Evolutionary conservation across 2,113 vertebrate genomes (phyloP).

Genomic region (Epinephelus fuscoguttatus): DNA sequence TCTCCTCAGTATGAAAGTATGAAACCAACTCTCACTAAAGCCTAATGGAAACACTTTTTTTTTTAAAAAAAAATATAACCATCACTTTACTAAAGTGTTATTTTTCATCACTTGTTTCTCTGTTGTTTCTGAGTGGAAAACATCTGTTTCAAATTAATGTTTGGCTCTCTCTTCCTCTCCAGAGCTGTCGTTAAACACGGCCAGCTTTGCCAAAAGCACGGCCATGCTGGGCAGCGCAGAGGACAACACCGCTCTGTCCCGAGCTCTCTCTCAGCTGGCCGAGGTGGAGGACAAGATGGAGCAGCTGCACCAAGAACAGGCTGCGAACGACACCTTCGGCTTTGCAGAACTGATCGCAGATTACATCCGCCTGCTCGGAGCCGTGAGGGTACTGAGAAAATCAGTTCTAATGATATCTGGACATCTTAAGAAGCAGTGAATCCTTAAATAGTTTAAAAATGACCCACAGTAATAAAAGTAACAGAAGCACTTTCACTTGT

Average conservation of each 20-base stretch:
- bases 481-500: too few species aligned
- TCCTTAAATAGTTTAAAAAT: too few species aligned
- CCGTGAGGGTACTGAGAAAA: conserved; percentile 87
- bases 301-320: conserved; percentile 96
- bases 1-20: background rate
- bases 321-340: conserved; percentile 92
- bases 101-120: background rate
- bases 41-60: background rate
- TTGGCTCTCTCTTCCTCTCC: background rate
- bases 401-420: too few species aligned
- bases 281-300: conserved; percentile 98
- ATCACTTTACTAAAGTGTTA: background rate
- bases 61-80: background rate
- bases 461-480: too few species aligned
- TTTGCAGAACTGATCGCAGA: conserved; percentile 95
- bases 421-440: too few species aligned
- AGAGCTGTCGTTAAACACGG: conserved; percentile 92
- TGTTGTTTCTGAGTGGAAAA: background rate
- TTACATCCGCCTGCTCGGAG: conserved; percentile 94
- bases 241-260: conserved; percentile 96
- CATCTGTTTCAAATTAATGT: background rate
- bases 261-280: conserved; percentile 95
- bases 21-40: background rate
- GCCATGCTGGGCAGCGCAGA: conserved; percentile 98
- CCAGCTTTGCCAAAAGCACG: conserved; percentile 94